Percentiles rank a stretch among this genome's conserved stretches.
Evolutionary conservation across 92 coral and sea anemone genomes (phyloP).

Genomic region (Nematostella vectensis): DNA sequence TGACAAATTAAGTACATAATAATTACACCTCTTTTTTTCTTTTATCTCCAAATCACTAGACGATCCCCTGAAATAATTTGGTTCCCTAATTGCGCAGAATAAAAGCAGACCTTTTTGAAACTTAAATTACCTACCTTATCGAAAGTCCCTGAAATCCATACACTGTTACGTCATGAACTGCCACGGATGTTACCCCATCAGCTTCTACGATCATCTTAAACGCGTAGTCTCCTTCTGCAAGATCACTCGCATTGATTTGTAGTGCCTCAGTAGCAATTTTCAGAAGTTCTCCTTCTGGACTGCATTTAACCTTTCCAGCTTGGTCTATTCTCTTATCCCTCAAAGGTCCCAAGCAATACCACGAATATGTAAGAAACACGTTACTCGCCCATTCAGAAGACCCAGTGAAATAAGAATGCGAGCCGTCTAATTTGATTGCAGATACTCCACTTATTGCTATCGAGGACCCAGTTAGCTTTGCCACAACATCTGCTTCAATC

Average conservation of each 20-base stretch:
- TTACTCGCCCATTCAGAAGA: conserved; percentile 7
- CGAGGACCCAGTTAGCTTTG: conserved; percentile 18
- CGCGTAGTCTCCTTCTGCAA: conserved; percentile 9
- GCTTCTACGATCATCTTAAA: conserved; percentile 8
- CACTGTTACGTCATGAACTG: conserved; percentile 7
- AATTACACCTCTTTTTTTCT: too few relatives aligned
- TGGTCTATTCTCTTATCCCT: not conserved
- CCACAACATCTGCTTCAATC: conserved; percentile 20
- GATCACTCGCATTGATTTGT: not conserved
- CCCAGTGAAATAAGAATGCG: conserved; percentile 11
- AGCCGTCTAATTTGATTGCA: conserved; percentile 19
- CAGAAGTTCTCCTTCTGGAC: not conserved
- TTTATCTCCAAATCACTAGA: too few relatives aligned
- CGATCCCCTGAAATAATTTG: too few relatives aligned
- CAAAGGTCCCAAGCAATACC: conserved; percentile 5
- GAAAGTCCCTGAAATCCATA: not conserved
- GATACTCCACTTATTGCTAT: conserved; percentile 6
- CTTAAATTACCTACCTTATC: conserved; percentile 13
- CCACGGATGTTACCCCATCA: not conserved
- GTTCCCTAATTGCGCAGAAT: too few relatives aligned
- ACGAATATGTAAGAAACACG: conserved; percentile 5
- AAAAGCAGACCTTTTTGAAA: too few relatives aligned
- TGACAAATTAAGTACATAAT: too few relatives aligned
- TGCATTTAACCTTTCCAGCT: not conserved
- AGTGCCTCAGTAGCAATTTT: conserved; percentile 1